Conservation (phyloP, 1,140 invertebrate genomes). For the Habropoda laboriosa region DNA sequence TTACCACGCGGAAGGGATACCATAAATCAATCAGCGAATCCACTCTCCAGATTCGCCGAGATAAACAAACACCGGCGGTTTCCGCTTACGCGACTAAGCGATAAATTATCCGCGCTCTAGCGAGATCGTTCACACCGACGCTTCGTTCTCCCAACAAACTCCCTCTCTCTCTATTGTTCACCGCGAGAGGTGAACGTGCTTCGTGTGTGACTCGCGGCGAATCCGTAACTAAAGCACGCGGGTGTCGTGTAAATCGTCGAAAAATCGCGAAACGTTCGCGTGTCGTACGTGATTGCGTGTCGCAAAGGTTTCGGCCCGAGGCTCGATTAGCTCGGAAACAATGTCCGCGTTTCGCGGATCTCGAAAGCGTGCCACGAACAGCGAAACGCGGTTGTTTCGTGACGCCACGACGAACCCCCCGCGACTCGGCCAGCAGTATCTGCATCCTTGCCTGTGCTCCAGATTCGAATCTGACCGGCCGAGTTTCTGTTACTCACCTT, state of each 20-base stretch:
- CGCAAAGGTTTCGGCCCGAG: constrained; percentile 42
- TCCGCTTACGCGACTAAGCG: too few species aligned
- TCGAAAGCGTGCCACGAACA: background rate
- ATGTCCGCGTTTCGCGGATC: constrained; percentile 27
- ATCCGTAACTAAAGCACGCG: too few species aligned
- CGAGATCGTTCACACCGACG: too few species aligned
- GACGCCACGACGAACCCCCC: background rate
- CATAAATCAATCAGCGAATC: background rate
- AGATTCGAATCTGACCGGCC: background rate
- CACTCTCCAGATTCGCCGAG: background rate
- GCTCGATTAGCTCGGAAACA: constrained; percentile 58
- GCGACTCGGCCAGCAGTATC: background rate
- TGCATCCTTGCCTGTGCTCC: background rate
- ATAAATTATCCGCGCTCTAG: too few species aligned
- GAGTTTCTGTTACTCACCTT: constrained; percentile 8
- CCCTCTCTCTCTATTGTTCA: too few species aligned
- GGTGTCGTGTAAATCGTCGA: too few species aligned
- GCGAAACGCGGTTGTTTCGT: background rate
- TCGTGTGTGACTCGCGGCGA: too few species aligned
- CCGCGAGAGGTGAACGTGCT: too few species aligned
- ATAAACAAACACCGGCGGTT: background rate
- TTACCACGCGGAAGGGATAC: too few species aligned
- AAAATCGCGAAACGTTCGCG: constrained; percentile 63
- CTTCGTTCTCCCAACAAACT: too few species aligned
- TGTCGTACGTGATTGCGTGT: constrained; percentile 63